Evolutionary conservation across 92 coral and sea anemone species (phyloP).

Genomic region (Metridium senile): DNA sequence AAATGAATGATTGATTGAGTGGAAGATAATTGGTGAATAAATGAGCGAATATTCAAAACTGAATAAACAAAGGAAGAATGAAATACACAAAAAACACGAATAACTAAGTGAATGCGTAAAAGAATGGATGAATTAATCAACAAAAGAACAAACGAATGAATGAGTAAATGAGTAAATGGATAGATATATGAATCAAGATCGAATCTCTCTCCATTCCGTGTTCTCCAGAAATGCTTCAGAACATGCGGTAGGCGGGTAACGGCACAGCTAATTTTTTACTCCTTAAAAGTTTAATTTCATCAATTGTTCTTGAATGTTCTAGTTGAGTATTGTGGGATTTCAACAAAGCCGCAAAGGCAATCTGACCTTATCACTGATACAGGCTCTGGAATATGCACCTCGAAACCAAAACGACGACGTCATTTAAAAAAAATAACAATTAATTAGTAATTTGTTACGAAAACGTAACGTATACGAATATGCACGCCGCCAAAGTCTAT

Average conservation of each 20-base stretch:
- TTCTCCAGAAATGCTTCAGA: neutral
- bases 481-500: too few species aligned
- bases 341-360: neutral
- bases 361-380: too few species aligned
- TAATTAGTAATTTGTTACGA: too few species aligned
- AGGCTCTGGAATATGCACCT: too few species aligned
- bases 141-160: too few species aligned
- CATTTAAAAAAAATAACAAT: too few species aligned
- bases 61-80: neutral
- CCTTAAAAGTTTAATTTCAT: neutral
- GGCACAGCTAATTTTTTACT: neutral
- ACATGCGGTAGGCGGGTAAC: neutral
- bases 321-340: neutral
- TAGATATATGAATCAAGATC: neutral
- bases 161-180: neutral
- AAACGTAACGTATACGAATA: too few species aligned
- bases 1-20: too few species aligned
- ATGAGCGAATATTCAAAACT: neutral
- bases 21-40: too few species aligned
- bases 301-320: neutral
- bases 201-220: neutral
- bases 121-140: neutral
- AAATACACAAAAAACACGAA: neutral
- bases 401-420: too few species aligned
- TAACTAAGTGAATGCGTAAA: neutral